phyloP scores from a whole-genome alignment of 2,888 invertebrate genomes.

The Mallateleia sp. region DNA sequence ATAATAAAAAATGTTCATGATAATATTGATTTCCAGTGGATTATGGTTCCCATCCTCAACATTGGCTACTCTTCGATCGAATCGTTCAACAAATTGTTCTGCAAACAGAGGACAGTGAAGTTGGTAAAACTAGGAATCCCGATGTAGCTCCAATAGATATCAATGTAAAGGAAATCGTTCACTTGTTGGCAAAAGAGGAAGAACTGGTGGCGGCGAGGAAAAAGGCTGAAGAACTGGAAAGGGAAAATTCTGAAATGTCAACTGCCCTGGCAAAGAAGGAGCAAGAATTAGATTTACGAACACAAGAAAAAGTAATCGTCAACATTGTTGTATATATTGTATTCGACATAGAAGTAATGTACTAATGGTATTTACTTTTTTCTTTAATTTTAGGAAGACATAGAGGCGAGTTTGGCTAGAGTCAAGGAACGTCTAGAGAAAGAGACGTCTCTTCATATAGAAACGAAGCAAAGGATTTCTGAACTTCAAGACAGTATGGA shows the following conservation, averaged over 20 bases:
- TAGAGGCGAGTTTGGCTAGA: conserved; percentile 95
- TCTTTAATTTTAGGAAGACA: conserved; percentile 92
- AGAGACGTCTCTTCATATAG: conserved; percentile 96
- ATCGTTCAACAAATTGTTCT: conserved; percentile 98
- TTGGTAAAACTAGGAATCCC: conserved; percentile 92
- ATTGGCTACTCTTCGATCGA: conserved; percentile 98
- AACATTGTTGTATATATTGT: conserved; percentile 31
- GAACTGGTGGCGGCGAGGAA: conserved; percentile 96
- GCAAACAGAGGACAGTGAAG: conserved; percentile 92
- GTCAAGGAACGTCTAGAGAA: conserved; percentile 97
- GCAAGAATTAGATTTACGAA: conserved; percentile 96
- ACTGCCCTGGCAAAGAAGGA: conserved; percentile 97
- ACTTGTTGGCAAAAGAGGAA: conserved; percentile 97
- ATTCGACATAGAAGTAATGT: not conserved
- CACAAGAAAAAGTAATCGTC: conserved; percentile 94
- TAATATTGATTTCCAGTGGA: conserved; percentile 94
- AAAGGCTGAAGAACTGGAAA: conserved; percentile 96
- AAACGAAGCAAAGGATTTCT: conserved; percentile 94
- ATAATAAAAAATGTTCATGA: too few relatives aligned
- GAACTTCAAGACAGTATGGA: conserved; percentile 91
- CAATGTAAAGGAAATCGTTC: conserved; percentile 97
- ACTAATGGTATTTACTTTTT: not conserved
- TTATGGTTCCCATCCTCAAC: conserved; percentile 96
- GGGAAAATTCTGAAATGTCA: conserved; percentile 96
- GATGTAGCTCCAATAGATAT: conserved; percentile 96